These are phyloP conservation scores for Cossypha polioptera DNA, from an alignment of 2,797 vertebrate genomes.

Conservation along the genomic window DNA sequence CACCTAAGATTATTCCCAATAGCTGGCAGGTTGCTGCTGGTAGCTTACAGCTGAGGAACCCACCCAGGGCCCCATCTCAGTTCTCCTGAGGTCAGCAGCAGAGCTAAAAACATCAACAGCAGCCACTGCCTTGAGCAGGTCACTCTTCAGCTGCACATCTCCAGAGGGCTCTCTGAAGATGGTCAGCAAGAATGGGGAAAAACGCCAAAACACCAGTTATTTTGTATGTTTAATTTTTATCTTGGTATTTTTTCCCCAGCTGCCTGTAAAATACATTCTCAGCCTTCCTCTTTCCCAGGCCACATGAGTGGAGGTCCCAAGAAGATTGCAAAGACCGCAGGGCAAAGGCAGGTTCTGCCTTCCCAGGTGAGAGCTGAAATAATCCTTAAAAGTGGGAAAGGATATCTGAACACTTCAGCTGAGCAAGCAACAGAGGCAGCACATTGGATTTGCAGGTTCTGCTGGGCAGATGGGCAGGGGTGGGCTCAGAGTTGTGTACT, in stretches of 20 bases:
- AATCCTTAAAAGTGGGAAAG: background rate
- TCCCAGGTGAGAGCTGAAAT: background rate
- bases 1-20: background rate
- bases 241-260: background rate
- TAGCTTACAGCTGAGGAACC: background rate
- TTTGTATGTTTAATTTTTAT: background rate
- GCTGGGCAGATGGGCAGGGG: background rate
- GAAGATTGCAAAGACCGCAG: background rate
- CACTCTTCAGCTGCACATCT: background rate
- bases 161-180: background rate
- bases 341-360: background rate
- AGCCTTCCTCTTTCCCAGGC: background rate
- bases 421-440: background rate
- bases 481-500: background rate
- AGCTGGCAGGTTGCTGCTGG: background rate
- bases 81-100: background rate
- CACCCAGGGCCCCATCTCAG: background rate
- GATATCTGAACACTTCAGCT: background rate
- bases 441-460: background rate
- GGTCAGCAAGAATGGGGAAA: background rate
- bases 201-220: background rate
- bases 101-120: background rate
- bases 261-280: background rate
- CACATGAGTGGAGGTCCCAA: fast-evolving
- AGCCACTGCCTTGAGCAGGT: background rate